phyloP scores from a whole-genome alignment of 2,113 vertebrate species.

The Symphodus melops region DNA sequence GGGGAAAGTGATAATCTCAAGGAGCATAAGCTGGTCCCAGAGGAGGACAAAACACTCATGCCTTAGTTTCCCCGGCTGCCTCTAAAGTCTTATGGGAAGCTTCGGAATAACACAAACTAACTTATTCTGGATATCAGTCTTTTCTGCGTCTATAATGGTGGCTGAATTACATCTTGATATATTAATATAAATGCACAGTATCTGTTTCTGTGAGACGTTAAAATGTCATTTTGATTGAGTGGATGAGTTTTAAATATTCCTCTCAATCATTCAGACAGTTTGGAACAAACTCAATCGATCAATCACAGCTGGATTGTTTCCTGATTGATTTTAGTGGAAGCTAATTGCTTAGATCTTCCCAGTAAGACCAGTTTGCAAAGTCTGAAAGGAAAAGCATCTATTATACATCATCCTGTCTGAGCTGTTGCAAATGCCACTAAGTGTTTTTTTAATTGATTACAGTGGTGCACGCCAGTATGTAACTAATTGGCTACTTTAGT shows the following conservation, averaged over 20 bases:
- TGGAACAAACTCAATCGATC: constrained; percentile 22
- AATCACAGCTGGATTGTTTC: constrained; percentile 20
- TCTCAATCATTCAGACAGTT: constrained; percentile 3
- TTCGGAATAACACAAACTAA: constrained; percentile 23
- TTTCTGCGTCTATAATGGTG: constrained; percentile 13
- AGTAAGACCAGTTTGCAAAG: constrained; percentile 41
- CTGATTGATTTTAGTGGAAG: constrained; percentile 32
- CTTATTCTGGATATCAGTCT: constrained; percentile 7
- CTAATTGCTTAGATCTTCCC: constrained; percentile 42
- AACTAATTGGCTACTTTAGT: not conserved
- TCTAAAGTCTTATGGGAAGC: constrained; percentile 31
- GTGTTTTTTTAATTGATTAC: too few relatives aligned
- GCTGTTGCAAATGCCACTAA: not conserved
- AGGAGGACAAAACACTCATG: constrained; percentile 47
- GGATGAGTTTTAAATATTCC: constrained; percentile 5
- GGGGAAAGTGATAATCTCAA: constrained; percentile 62
- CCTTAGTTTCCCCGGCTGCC: constrained; percentile 23
- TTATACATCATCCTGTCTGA: not conserved
- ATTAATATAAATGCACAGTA: not conserved
- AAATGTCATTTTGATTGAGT: constrained; percentile 7
- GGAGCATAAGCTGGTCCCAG: constrained; percentile 60
- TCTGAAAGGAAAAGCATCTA: constrained; percentile 21
- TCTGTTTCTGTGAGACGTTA: not conserved
- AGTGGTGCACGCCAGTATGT: too few relatives aligned
- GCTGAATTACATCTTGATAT: not conserved